Base-by-base conservation (phyloP, 2,113 vertebrate genomes). In the Pipra filicauda region DNA sequence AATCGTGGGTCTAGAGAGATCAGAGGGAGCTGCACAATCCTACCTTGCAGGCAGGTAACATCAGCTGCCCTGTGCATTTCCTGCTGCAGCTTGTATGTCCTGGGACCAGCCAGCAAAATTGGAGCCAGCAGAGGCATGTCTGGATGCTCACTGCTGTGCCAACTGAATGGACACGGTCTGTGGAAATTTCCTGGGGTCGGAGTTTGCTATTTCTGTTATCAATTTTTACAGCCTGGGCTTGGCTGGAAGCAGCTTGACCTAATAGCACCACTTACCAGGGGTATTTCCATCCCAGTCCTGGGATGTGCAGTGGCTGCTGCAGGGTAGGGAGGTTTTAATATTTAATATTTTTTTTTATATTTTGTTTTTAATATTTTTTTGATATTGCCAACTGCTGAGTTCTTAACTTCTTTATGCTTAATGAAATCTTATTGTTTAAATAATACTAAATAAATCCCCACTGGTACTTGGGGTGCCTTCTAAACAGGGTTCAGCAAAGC, bases 81-180 rank as follows among this genome's bases (percentile, higher is more conserved):
- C 65, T 65, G 65, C 78, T 78, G 70, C 31, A 44, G 9, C 26
- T 11, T 0, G 0, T 12, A 7, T 46, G 49, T 41, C 55, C 75
- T 71, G 49, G 71, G 14, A 35, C 52, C 71, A 62, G 48, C 14
- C 43, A 58, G 59, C 16, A 41, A 8, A 39, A 10, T 6, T 15
- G 46, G 8, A 31, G 57, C 12, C 23, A 37, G 44, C n/a, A 67
- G 22, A 43, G 26, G 39, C 27, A 28, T 3, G 39, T 15, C 46
- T 67, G 66, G 30, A 11, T 49, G 52, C 24, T 15, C 37, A 5
- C 17, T 31, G 30, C 65, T 77, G 24, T 23, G 51, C 44, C 71
- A 77, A 20, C 16, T 0, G 3, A 41, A 31, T 0, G 1, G 39
- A 39, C 37, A 28, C 1, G 1, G 15, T 17, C 81, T 52, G 26